A percentile compares a stretch with the other conserved stretches of the same genome.
Conservation (phyloP, 2,888 invertebrate genomes). For the Phasia obesa region DNA sequence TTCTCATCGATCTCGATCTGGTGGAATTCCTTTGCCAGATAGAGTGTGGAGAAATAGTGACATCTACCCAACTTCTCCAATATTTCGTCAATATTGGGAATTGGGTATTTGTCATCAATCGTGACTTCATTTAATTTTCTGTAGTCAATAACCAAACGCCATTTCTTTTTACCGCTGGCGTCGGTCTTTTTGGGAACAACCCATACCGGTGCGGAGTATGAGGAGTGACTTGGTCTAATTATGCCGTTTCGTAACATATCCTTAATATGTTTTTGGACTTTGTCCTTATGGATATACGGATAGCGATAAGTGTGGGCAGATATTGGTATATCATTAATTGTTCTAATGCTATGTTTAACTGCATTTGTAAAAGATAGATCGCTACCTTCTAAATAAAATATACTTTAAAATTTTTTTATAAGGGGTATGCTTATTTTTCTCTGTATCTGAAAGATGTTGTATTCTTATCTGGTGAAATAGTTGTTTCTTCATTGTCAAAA, state of each 20-base stretch:
- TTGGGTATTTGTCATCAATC: slow-evolving; percentile 27
- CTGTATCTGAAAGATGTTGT: no score
- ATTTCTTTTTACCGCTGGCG: slow-evolving; percentile 36
- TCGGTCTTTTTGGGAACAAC: slow-evolving; percentile 51
- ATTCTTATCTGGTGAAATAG: slow-evolving; percentile 23
- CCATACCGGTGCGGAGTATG: slow-evolving; percentile 48
- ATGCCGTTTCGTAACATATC: slow-evolving; percentile 50
- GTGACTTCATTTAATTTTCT: slow-evolving; percentile 43
- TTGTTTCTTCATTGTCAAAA: slow-evolving; percentile 19
- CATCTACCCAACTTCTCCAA: slow-evolving; percentile 34
- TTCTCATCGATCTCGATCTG: slow-evolving; percentile 12
- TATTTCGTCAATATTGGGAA: slow-evolving; percentile 45
- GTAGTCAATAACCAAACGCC: slow-evolving; percentile 55
- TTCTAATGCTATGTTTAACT: slow-evolving; percentile 5
- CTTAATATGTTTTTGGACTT: slow-evolving; percentile 35
- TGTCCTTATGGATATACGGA: slow-evolving; percentile 34
- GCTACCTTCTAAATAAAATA: slow-evolving; percentile 11
- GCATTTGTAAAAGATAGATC: slow-evolving; percentile 13
- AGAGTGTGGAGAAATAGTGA: slow-evolving; percentile 23
- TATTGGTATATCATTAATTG: slow-evolving; percentile 19
- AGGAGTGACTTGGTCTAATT: slow-evolving; percentile 35
- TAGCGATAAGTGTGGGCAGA: slow-evolving; percentile 18
- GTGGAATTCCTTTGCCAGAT: not conserved
- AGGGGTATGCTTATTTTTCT: no score
- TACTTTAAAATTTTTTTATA: slow-evolving; percentile 6